Conservation (phyloP, 2,797 vertebrate genomes). For the Clarias pachynema region DNA sequence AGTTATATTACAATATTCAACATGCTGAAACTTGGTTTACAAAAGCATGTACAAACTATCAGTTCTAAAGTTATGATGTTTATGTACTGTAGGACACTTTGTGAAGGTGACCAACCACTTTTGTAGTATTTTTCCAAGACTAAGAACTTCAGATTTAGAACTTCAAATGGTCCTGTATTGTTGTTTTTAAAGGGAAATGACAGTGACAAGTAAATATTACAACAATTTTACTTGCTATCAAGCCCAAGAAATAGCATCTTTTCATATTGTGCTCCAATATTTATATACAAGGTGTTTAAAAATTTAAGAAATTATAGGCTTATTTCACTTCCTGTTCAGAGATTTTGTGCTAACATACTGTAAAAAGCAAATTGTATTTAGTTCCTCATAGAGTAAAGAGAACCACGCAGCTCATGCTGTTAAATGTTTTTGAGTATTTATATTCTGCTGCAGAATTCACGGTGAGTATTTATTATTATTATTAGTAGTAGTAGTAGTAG, state of each 20-base stretch:
- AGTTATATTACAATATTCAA: background rate
- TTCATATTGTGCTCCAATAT: background rate
- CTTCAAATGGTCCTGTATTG: background rate
- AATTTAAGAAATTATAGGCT: background rate
- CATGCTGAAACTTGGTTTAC: background rate
- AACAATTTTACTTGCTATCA: background rate
- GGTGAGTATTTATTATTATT: background rate
- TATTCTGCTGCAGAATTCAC: conserved; percentile 4
- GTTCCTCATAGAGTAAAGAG: background rate
- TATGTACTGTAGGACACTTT: background rate
- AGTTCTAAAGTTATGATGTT: background rate
- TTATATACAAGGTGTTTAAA: background rate
- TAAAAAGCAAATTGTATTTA: background rate
- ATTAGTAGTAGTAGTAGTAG: too few species aligned
- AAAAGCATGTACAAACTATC: background rate
- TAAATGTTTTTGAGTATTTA: background rate
- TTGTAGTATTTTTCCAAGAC: background rate
- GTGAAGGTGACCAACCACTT: background rate
- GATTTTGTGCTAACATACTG: background rate
- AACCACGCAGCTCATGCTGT: background rate
- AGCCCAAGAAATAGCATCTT: background rate
- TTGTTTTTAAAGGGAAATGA: background rate
- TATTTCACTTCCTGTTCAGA: too few species aligned
- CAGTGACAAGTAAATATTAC: background rate
- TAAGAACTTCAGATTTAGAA: background rate